phyloP scores from a whole-genome alignment of 2,888 invertebrate genomes.

The Dastarcus helophoroides region DNA sequence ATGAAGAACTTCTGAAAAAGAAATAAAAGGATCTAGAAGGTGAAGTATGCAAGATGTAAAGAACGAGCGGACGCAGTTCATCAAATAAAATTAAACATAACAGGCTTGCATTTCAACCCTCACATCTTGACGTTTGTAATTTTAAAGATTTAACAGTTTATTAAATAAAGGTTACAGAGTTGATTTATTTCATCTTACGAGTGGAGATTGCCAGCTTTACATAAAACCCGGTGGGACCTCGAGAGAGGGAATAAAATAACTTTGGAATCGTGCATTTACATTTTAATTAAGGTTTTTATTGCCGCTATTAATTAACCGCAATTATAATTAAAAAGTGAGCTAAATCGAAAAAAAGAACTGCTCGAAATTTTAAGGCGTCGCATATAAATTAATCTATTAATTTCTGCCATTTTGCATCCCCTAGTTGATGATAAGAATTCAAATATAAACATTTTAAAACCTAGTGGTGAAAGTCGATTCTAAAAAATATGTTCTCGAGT shows the following conservation, averaged over 20 bases:
- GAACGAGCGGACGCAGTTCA: too few species aligned
- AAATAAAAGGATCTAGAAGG: too few species aligned
- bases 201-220: slow-evolving; percentile 19
- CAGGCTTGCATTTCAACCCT: too few species aligned
- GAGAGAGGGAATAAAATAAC: slow-evolving; percentile 18
- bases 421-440: too few species aligned
- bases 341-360: slow-evolving; percentile 9
- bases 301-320: slow-evolving; percentile 29
- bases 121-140: too few species aligned
- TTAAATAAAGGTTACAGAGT: slow-evolving; percentile 9
- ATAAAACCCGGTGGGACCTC: slow-evolving; percentile 19
- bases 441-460: too few species aligned
- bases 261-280: slow-evolving; percentile 24
- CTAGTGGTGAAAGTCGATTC: too few species aligned
- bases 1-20: too few species aligned
- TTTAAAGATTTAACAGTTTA: neutral
- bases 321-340: slow-evolving; percentile 23
- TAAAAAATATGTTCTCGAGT: too few species aligned
- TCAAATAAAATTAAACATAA: too few species aligned
- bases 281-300: slow-evolving; percentile 31
- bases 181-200: slow-evolving; percentile 19
- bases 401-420: slow-evolving; percentile 2
- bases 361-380: slow-evolving; percentile 10
- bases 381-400: slow-evolving; percentile 15
- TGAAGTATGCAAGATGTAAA: too few species aligned